A percentile compares a stretch with the other conserved stretches of the same genome.
phyloP scores from a whole-genome alignment of 2,797 vertebrate genomes.

The Propithecus deckenii region DNA sequence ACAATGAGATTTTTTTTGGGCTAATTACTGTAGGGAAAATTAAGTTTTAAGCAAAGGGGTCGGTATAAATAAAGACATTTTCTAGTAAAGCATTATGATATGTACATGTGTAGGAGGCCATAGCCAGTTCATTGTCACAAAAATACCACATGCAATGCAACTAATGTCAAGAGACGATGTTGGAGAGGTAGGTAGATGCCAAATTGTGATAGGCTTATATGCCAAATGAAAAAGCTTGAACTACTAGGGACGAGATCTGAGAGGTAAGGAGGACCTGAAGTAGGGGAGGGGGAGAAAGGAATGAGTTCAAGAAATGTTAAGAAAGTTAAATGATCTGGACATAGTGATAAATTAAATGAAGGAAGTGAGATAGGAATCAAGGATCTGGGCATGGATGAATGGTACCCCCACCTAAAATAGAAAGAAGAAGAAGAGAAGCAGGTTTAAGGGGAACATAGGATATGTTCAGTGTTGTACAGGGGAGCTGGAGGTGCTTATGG shows the following conservation, averaged over 20 bases:
- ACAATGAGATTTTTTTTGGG: background rate
- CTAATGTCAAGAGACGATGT: background rate
- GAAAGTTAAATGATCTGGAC: background rate
- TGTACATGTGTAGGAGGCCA: background rate
- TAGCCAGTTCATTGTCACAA: background rate
- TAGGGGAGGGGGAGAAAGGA: background rate
- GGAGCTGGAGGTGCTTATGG: background rate
- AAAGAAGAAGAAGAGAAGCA: background rate
- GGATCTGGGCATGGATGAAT: background rate
- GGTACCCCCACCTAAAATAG: background rate
- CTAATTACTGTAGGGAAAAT: slow-evolving; percentile 17
- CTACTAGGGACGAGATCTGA: background rate
- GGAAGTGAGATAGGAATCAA: background rate
- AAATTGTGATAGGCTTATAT: background rate
- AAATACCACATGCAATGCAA: background rate
- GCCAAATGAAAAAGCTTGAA: background rate
- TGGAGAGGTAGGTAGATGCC: background rate
- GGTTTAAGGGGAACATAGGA: background rate
- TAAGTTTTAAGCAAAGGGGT: background rate
- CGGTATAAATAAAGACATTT: background rate
- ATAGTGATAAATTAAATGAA: background rate
- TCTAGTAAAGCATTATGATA: background rate
- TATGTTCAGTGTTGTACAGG: background rate
- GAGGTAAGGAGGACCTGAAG: background rate
- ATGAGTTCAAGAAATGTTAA: background rate